Base-by-base conservation (phyloP, 2,888 invertebrate genomes). In the Drosophila sordidula region DNA sequence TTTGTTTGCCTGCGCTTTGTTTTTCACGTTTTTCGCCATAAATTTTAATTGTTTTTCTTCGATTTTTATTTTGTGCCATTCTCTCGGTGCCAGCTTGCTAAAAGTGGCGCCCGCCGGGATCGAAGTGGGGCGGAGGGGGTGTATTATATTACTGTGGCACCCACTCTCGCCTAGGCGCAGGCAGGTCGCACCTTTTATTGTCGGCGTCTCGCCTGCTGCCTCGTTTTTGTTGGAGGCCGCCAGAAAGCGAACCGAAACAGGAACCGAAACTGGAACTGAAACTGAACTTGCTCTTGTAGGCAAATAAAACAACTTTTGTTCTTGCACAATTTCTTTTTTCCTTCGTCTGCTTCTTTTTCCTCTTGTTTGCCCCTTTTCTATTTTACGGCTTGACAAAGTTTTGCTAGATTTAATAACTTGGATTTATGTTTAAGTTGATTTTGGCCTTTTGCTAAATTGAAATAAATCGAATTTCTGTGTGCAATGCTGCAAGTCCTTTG, bases 21-120 rank as follows among this genome's bases (percentile, higher is more conserved):
- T 78, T 69, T 71, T 55, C 64, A 51, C 68, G 56, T 63, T 74
- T 71, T 80, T 70, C 55, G 66, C 79, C 79, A 81, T 81, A 80
- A 70, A 83, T 86, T 88, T 80, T 86, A 86, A 86, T 86, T 86
- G 89, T 86, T 75, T 86, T 86, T 88, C 80, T 80, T 86, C 79
- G 83, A 86, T 86, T 88, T 83, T 83, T 70, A 67, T 70, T 73
- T 82, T 75, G 61, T 67, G 58, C 52, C 65, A 49, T 68, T 72
- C 73, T 56, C 58, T 63, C 50, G 49, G 42, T 51, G 66, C 71
- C 59, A 49, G 67, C 54, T 54, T 64, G 51, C 50, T 34, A 39
- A 14, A 45, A 29, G 29, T 29, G 29, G 9, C 29, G 29, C 8
- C 29, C 8, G 29, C 29, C 2, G 9, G 29, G 29, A 8, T 29